Conservation (phyloP, 1,140 invertebrate species). For the Mylabris phalerata region DNA sequence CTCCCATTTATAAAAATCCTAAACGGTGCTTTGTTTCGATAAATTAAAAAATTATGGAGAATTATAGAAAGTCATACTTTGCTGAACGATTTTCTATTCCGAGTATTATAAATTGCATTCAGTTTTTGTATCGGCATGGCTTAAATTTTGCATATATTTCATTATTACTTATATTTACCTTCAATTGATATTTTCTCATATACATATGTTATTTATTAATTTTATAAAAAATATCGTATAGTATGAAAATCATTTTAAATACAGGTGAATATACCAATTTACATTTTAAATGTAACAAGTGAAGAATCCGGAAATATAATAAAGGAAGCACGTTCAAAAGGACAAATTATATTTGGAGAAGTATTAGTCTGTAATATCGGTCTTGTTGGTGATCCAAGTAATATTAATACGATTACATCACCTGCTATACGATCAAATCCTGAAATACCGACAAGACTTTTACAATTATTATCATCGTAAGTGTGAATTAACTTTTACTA, state of each 20-base stretch:
- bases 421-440: slow-evolving; percentile 77
- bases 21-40: no score
- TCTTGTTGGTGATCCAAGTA: slow-evolving; percentile 55
- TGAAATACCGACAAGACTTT: slow-evolving; percentile 66
- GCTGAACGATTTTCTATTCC: no score
- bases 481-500: slow-evolving; percentile 37
- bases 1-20: no score
- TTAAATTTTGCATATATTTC: slow-evolving; percentile 6
- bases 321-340: slow-evolving; percentile 27
- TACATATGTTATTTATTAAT: background rate
- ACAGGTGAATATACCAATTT: slow-evolving; percentile 57
- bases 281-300: slow-evolving; percentile 70
- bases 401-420: slow-evolving; percentile 53
- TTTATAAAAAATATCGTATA: slow-evolving; percentile 2
- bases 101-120: no score
- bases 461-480: slow-evolving; percentile 76
- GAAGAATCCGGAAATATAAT: slow-evolving; percentile 62
- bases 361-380: slow-evolving; percentile 67
- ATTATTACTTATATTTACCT: background rate
- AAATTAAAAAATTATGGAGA: no score
- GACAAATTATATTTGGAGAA: slow-evolving; percentile 66
- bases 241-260: slow-evolving; percentile 20
- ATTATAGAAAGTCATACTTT: no score
- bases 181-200: background rate
- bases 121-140: no score